Base-by-base conservation (phyloP, 2,797 vertebrate genomes). In the Benthosema pterotum region DNA sequence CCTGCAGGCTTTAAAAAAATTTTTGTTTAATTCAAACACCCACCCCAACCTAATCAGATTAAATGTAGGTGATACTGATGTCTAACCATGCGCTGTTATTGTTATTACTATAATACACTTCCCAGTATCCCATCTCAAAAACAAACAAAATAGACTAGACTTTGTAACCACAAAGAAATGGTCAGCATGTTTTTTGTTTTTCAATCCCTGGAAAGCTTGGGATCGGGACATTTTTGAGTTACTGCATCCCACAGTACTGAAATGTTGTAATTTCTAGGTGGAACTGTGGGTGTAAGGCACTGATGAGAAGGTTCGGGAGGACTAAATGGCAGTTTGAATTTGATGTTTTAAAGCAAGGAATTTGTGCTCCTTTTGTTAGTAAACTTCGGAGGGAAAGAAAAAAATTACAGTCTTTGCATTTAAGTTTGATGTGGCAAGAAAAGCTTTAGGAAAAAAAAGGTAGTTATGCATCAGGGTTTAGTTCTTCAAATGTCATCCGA, bases 221-320 rank as follows among this genome's bases (percentile, higher is more conserved):
- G 82, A 67, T 77, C 65, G 1, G 69, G 75, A 81, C 81, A 45
- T 71, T 75, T 5, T 1, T 32, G 28, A 32, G 28, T 32, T 32
- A 32, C 28, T 32, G 8, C 28, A 6, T 32, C 84, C 71, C 84
- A 72, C 80, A 63, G 65, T 53, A n/a, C 72, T 80, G 78, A 83
- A 75, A 84, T 69, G 62, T 57, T 42, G 70, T 67, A 85, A 89
- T 88, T 87, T 75, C 83, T 79, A 83, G 85, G 84, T 78, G 85
- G 75, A 70, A 60, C 53, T 80, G 63, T 48, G 63, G 6, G 19
- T 8, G 66, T 71, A 67, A 64, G 52, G 42, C 73, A 5, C 70
- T 80, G 84, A 87, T 85, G 68, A 85, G 56, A 8, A 15, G 45
- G 5, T n/a, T 18, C 1, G 16, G 46, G 16, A 48, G 3, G 49